Base-by-base conservation (phyloP, 2,888 invertebrate genomes). In the Pycnomerus fuliginosus region DNA sequence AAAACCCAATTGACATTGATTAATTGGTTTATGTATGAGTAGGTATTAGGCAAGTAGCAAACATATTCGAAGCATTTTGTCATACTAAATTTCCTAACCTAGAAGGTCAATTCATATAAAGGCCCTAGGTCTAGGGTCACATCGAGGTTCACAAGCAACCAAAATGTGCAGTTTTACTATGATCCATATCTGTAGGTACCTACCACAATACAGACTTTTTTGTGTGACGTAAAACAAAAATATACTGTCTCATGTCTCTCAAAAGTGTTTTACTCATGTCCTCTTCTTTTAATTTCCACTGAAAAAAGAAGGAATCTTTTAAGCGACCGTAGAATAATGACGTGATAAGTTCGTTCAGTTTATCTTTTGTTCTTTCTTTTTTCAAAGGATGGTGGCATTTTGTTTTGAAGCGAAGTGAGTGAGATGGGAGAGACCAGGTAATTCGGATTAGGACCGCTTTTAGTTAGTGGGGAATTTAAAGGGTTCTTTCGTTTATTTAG, bases 381-480 rank as follows among this genome's bases (percentile, higher is more conserved):
- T 3, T n/a, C n/a, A n/a, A n/a, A n/a, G n/a, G n/a, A n/a, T n/a
- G n/a, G n/a, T n/a, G n/a, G n/a, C n/a, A 20, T 20, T 20, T 20
- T 20, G 5, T 20, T 20, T 5, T 20, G 20, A 20, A 7, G 20
- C 5, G 20, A 7, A 8, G 20, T 20, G 8, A 20, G 20, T 8
- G 5, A 8, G 17, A 14, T 12, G 24, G 15, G 36, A 14, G 38
- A 44, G 27, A 10, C 16, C 56, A 57, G 59, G 57, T 59, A 56
- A 57, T 54, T 53, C 52, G 54, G 53, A 59, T 59, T 57, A 56
- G 56, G 56, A 45, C 54, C 55, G 57, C 55, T 60, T 61, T 61
- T 58, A 58, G 59, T 59, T 56, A 60, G 56, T 57, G 48, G 57
- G 54, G 62, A 62, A 61, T 61, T 58, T 60, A 58, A 60, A 60